Conservation (phyloP, 2,797 vertebrate species). For the Dromococcyx pavoninus region DNA sequence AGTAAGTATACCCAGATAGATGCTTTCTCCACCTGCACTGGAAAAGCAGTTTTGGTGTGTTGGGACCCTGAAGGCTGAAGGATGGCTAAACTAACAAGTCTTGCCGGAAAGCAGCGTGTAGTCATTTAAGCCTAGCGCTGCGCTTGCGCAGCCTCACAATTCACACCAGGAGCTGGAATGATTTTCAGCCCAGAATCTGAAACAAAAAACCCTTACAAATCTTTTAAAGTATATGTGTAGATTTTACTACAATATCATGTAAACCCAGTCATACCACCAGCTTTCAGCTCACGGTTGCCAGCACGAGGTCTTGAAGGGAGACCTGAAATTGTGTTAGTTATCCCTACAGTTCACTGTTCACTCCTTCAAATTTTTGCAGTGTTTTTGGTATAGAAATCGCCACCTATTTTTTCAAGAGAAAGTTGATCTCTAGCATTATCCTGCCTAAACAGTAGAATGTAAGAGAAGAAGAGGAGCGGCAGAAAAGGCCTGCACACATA, state of each 20-base stretch:
- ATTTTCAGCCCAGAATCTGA: neutral
- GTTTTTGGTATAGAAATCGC: neutral
- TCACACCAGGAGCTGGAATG: neutral
- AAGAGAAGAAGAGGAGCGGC: neutral
- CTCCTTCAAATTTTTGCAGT: neutral
- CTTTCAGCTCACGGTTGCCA: neutral
- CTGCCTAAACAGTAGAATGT: neutral
- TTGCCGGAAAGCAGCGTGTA: neutral
- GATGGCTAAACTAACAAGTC: neutral
- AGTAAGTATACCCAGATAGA: neutral
- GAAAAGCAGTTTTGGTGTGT: neutral
- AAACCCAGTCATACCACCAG: neutral
- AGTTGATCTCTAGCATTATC: neutral
- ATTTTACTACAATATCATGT: neutral
- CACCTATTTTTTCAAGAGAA: neutral
- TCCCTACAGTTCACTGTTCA: neutral
- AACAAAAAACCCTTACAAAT: neutral
- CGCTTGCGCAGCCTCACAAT: neutral
- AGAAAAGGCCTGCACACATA: rapidly evolving
- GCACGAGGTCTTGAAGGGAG: neutral
- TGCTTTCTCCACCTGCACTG: neutral
- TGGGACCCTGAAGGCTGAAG: neutral
- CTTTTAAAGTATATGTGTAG: neutral
- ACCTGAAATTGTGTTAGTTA: neutral
- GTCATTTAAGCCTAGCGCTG: neutral